phyloP scores from a whole-genome alignment of 1,140 invertebrate genomes.

The Dreissena polymorpha region DNA sequence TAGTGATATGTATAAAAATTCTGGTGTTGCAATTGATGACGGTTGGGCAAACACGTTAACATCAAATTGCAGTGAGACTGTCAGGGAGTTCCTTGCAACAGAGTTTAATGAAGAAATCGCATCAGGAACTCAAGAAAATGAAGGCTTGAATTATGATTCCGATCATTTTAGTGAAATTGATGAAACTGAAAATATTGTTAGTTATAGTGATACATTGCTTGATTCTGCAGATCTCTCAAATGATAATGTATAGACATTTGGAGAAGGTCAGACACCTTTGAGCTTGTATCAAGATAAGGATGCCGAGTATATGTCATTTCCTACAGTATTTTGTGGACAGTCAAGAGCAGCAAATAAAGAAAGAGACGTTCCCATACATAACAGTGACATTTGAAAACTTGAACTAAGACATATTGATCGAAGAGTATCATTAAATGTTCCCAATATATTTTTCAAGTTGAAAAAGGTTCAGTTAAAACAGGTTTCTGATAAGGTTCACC shows the following conservation, averaged over 20 bases:
- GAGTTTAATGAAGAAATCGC: slow-evolving; percentile 6
- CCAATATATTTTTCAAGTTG: slow-evolving; percentile 60
- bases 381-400: slow-evolving; percentile 45
- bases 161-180: slow-evolving; percentile 24
- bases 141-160: slow-evolving; percentile 8
- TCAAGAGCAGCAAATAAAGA: slow-evolving; percentile 34
- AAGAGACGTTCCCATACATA: slow-evolving; percentile 19
- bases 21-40: neutral
- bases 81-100: neutral
- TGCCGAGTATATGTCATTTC: slow-evolving; percentile 25
- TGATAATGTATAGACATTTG: slow-evolving; percentile 19
- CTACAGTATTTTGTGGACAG: slow-evolving; percentile 54
- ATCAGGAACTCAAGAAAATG: slow-evolving; percentile 11
- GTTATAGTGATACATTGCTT: slow-evolving; percentile 47
- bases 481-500: slow-evolving; percentile 48
- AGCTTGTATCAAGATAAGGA: slow-evolving; percentile 31
- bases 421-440: slow-evolving; percentile 35
- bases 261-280: slow-evolving; percentile 23
- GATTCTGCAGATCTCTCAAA: slow-evolving; percentile 15
- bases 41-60: neutral
- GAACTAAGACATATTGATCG: slow-evolving; percentile 40
- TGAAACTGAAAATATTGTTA: neutral
- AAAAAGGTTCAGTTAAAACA: slow-evolving; percentile 64
- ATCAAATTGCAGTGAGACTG: neutral
- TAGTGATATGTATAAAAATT: neutral